Base-by-base conservation (phyloP, 1,140 invertebrate genomes). In the Galendromus occidentalis region DNA sequence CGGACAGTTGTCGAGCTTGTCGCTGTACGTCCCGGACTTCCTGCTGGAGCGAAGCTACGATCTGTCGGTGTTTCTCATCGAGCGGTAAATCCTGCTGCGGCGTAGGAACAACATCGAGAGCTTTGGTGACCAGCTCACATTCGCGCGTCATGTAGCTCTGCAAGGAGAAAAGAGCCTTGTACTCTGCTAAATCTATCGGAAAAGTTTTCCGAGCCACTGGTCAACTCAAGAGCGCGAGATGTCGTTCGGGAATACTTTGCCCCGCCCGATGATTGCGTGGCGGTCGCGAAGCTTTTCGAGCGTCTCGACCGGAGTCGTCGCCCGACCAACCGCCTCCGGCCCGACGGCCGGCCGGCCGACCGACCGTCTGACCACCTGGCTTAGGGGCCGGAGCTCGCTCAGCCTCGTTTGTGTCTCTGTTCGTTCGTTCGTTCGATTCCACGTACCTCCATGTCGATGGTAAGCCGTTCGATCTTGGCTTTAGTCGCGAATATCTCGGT, bases 21-120 rank as follows among this genome's bases (percentile, higher is more conserved):
- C 51, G 14, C 25, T 59, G 51, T 14, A 59, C 51, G 25, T 59
- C 51, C 9, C 33, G 12, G 22, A 59, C 33, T 59, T 59, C 51
- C 51, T 29, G 17, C 51, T 59, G 51, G 25, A 59, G 51, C 9
- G 51, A 59, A 9, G 51, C 51, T 20, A 59, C 51, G 51, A 59
- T 59, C 22, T 59, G 25, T 9, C 51, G 14, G 22, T 59, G 51
- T 25, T 59, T 59, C 51, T 59, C 51, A 59, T 59, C 51, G 1
- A 59, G 51, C 25, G 51, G 51, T 29, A 59, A 33, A 33, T 59
- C 51, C 9, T 59, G 51, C 25, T 25, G 22, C 12, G 51, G 51
- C 51, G 51, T 59, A 4, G 51, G 25, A 17, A 59, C 51, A 25
- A 59, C 22, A 25, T 59, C 51, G 25, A 59, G 51, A 17, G 51